phyloP scores from a whole-genome alignment of 2,113 vertebrate genomes.

The Psammodynastes pulverulentus region DNA sequence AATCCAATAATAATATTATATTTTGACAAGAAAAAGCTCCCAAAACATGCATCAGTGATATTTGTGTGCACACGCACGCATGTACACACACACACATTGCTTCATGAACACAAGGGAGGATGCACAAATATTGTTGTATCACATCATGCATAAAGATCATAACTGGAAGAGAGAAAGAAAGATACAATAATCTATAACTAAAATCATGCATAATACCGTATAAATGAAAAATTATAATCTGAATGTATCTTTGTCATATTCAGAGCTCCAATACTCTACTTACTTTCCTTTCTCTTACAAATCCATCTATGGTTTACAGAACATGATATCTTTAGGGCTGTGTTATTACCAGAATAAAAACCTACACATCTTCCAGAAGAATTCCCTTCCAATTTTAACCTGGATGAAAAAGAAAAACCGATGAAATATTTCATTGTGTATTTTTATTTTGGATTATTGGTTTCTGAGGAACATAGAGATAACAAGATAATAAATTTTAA shows the following conservation, averaged over 20 bases:
- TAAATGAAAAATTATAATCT: not conserved
- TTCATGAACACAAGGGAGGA: not conserved
- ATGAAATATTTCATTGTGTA: not conserved
- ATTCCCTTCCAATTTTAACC: not conserved
- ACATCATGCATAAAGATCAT: not conserved
- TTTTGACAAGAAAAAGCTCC: not conserved
- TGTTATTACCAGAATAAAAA: not conserved
- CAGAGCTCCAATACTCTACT: not conserved
- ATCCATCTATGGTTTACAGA: not conserved
- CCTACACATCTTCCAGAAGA: slow-evolving; percentile 4
- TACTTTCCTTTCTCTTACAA: slow-evolving; percentile 31
- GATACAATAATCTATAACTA: not conserved
- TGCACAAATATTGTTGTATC: not conserved
- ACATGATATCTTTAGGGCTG: not conserved
- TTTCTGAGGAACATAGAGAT: not conserved
- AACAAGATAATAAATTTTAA: not conserved
- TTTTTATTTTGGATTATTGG: not conserved
- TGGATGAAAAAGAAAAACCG: not conserved
- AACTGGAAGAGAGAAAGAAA: not conserved
- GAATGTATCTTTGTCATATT: not conserved
- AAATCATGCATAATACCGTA: not conserved
- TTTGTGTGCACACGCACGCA: not conserved
- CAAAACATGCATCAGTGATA: not conserved
- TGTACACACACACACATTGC: not conserved
- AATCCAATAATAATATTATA: not conserved